phyloP scores from a whole-genome alignment of 2,888 invertebrate genomes.

The Mongoloraphidia duomilia region DNA sequence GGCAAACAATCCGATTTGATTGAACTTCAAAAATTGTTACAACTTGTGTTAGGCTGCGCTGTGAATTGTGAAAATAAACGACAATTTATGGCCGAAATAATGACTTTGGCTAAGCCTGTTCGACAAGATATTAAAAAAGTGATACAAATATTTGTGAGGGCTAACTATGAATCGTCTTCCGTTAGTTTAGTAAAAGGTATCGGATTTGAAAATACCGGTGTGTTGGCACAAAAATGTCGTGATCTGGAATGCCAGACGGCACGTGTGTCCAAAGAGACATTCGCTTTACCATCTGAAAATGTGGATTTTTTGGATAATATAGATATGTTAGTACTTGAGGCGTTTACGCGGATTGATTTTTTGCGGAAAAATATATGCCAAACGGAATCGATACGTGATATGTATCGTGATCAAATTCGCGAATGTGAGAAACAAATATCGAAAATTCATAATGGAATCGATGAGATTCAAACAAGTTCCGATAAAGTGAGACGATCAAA shows the following conservation, averaged over 20 bases:
- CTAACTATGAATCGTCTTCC: constrained; percentile 41
- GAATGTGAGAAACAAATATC: constrained; percentile 67
- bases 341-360: constrained; percentile 65
- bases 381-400: constrained; percentile 74
- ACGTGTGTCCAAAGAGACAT: constrained; percentile 3
- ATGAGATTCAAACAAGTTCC: constrained; percentile 62
- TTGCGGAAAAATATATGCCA: constrained; percentile 77
- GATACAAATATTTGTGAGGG: constrained; percentile 68
- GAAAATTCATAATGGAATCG: constrained; percentile 62
- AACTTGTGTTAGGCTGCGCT: constrained; percentile 86
- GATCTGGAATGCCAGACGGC: constrained; percentile 65
- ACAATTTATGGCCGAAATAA: constrained; percentile 82
- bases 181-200: constrained; percentile 33
- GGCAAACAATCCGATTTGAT: constrained; percentile 64
- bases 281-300: constrained; percentile 33
- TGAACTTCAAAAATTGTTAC: constrained; percentile 75
- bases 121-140: constrained; percentile 92
- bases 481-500: constrained; percentile 67
- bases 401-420: constrained; percentile 66
- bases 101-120: constrained; percentile 80
- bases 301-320: constrained; percentile 34
- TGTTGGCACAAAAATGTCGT: constrained; percentile 72
- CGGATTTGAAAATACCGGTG: constrained; percentile 49
- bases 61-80: constrained; percentile 87
- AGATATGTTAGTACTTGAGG: constrained; percentile 41